These are phyloP conservation scores for Ligdia adustata DNA, from an alignment of 2,888 invertebrate genomes.

Conservation along the genomic window DNA sequence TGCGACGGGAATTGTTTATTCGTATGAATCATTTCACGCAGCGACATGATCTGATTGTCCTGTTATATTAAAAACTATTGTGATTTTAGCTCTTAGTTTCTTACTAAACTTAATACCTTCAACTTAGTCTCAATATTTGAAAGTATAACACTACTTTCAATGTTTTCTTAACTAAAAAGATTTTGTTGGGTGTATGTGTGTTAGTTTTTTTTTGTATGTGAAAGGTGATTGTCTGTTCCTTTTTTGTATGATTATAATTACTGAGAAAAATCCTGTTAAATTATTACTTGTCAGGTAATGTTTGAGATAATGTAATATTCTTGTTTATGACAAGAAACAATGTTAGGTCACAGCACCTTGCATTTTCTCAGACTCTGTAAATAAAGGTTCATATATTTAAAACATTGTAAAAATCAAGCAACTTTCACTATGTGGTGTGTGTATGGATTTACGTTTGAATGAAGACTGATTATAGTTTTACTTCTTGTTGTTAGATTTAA, in stretches of 20 bases:
- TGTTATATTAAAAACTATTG: constrained; percentile 41
- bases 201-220: constrained; percentile 1
- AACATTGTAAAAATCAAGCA: not conserved
- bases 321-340: constrained; percentile 31
- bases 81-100: constrained; percentile 39
- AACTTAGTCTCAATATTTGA: constrained; percentile 28
- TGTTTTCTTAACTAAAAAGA: constrained; percentile 28
- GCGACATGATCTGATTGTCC: constrained; percentile 42
- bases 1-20: constrained; percentile 47
- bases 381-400: constrained; percentile 2
- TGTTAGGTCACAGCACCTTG: constrained; percentile 22
- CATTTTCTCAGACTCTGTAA: constrained; percentile 26
- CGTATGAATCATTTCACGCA: constrained; percentile 39
- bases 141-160: constrained; percentile 10
- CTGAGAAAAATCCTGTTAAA: not conserved
- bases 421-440: constrained; percentile 36
- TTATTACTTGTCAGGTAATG: not conserved
- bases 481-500: constrained; percentile 57
- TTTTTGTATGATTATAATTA: not conserved
- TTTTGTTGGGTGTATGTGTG: constrained; percentile 22
- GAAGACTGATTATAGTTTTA: constrained; percentile 77
- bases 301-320: constrained; percentile 25
- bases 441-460: constrained; percentile 62
- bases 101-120: constrained; percentile 30
- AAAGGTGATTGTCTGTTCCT: not conserved